These are phyloP conservation scores for Mesorhabditis spiculigera DNA, from an alignment of 2,888 invertebrate species.

Conservation along the genomic window DNA sequence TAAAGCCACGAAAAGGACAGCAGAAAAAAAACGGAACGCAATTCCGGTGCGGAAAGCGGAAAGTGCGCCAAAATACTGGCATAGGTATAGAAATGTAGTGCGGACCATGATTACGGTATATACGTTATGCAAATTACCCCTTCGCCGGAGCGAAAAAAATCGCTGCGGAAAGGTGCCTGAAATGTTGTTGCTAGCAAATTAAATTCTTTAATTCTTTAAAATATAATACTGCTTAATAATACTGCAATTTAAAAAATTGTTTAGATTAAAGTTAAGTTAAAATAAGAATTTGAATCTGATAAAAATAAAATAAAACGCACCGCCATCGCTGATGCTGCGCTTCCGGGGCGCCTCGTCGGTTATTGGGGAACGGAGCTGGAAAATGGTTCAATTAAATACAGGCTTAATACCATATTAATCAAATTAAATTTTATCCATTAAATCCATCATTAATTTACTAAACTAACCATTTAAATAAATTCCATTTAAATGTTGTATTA, in stretches of 20 bases:
- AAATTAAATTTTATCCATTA: too few relatives aligned
- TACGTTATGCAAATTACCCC: background rate
- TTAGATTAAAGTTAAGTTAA: background rate
- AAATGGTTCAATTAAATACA: background rate
- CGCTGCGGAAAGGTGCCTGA: conserved; percentile 2
- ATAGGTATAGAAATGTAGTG: too few relatives aligned
- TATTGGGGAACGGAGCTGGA: background rate
- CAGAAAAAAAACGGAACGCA: too few relatives aligned
- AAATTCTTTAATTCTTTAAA: too few relatives aligned
- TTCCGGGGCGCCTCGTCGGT: background rate
- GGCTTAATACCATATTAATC: too few relatives aligned
- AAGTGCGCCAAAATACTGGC: too few relatives aligned
- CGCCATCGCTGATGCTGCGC: background rate
- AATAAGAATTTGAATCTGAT: too few relatives aligned
- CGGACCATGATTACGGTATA: background rate
- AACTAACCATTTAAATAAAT: too few relatives aligned
- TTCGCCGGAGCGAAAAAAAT: background rate
- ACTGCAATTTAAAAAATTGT: background rate
- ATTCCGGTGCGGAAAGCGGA: too few relatives aligned
- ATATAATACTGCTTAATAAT: background rate
- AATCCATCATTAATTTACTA: too few relatives aligned
- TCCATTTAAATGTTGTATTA: too few relatives aligned
- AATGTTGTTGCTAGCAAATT: background rate
- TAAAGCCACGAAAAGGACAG: too few relatives aligned
- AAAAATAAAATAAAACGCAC: background rate